Conservation (phyloP, 1,140 invertebrate species). For the Nasonia giraulti region DNA sequence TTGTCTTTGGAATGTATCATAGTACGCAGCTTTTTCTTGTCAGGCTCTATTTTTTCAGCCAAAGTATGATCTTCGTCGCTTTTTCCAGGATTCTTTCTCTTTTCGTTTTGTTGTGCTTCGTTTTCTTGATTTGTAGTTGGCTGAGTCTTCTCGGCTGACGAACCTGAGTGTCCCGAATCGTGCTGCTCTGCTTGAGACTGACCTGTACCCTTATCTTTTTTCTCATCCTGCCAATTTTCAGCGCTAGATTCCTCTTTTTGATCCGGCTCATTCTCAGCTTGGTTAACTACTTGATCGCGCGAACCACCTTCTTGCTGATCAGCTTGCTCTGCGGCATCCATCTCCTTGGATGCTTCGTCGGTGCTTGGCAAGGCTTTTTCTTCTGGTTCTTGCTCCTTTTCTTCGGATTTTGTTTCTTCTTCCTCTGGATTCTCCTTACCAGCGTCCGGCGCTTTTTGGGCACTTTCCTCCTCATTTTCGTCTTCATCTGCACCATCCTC, state of each 20-base stretch:
- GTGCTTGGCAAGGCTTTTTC: slow-evolving; percentile 67
- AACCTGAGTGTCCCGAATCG: slow-evolving; percentile 71
- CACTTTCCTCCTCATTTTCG: slow-evolving; percentile 50
- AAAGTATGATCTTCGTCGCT: slow-evolving; percentile 72
- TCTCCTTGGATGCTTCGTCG: slow-evolving; percentile 64
- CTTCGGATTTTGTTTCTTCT: slow-evolving; percentile 66
- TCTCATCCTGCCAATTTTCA: slow-evolving; percentile 70
- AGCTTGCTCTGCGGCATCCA: slow-evolving; percentile 65
- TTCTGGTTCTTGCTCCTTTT: slow-evolving; percentile 68
- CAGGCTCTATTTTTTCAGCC: slow-evolving; percentile 69
- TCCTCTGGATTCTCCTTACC: slow-evolving; percentile 73
- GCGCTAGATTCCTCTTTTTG: slow-evolving; percentile 56
- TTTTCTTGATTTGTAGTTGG: slow-evolving; percentile 58
- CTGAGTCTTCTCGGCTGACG: slow-evolving; percentile 62
- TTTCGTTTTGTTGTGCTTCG: slow-evolving; percentile 59
- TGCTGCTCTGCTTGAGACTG: slow-evolving; percentile 74
- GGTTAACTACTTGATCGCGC: slow-evolving; percentile 63
- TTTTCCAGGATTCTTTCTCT: slow-evolving; percentile 72
- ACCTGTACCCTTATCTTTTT: slow-evolving; percentile 73
- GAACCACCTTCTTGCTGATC: slow-evolving; percentile 66
- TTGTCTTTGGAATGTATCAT: slow-evolving; percentile 68
- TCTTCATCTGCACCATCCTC: slow-evolving; percentile 57
- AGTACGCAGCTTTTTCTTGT: slow-evolving; percentile 76
- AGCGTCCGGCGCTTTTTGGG: slow-evolving; percentile 68
- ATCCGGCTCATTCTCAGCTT: slow-evolving; percentile 54